A percentile compares a stretch with the other conserved stretches of the same genome.
Evolutionary conservation across 2,888 invertebrate species (phyloP).

Genomic region (Pterobdella sp.): DNA sequence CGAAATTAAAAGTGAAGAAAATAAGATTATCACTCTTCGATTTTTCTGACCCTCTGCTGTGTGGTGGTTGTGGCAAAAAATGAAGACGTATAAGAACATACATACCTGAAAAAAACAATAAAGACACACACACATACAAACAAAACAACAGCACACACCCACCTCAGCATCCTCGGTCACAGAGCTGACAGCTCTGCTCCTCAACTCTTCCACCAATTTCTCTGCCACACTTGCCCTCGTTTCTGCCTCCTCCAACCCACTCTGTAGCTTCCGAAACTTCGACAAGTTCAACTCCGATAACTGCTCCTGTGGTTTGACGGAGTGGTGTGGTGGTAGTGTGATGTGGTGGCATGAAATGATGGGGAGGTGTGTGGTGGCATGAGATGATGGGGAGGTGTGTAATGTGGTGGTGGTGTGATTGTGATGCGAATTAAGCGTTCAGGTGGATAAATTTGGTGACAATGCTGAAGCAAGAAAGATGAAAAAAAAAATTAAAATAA

Average conservation of each 20-base stretch:
- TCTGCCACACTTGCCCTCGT: slow-evolving; percentile 54
- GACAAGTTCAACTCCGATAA: slow-evolving; percentile 54
- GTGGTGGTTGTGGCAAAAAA: too few relatives aligned
- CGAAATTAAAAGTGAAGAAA: too few relatives aligned
- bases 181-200: slow-evolving; percentile 49
- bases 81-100: too few relatives aligned
- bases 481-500: too few relatives aligned
- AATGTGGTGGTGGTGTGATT: background rate
- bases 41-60: too few relatives aligned
- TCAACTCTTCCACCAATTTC: slow-evolving; percentile 52
- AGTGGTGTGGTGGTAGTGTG: background rate
- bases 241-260: slow-evolving; percentile 55
- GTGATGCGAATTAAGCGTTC: background rate
- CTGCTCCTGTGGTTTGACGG: slow-evolving; percentile 46
- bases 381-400: background rate
- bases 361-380: background rate
- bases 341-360: background rate
- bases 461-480: too few relatives aligned
- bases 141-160: slow-evolving; percentile 18
- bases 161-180: slow-evolving; percentile 34
- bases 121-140: too few relatives aligned
- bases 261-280: slow-evolving; percentile 55
- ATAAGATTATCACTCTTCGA: too few relatives aligned
- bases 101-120: too few relatives aligned
- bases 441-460: background rate